A percentile compares a stretch with the other conserved stretches of the same genome.
Evolutionary conservation across 2,113 vertebrate species (phyloP).

Genomic region (Oryzias melastigma): DNA sequence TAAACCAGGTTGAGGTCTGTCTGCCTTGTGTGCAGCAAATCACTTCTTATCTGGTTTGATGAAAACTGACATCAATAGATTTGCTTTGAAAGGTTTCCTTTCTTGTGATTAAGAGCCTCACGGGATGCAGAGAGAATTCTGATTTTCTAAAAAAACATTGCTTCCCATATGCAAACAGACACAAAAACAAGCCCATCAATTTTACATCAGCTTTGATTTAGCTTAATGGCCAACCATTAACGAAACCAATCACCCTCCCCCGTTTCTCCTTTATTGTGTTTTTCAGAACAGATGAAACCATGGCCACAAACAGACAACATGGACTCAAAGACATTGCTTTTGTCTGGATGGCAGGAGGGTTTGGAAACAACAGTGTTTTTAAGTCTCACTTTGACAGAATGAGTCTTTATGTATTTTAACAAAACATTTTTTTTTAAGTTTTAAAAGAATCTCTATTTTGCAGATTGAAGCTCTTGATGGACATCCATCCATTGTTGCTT

Average conservation of each 20-base stretch:
- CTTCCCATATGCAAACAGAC: slow-evolving; percentile 60
- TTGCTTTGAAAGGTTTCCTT: slow-evolving; percentile 58
- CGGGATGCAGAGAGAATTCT: slow-evolving; percentile 37
- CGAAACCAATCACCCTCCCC: slow-evolving; percentile 45
- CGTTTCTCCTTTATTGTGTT: slow-evolving; percentile 18
- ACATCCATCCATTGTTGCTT: too few species aligned
- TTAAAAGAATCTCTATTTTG: neutral
- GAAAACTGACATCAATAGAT: slow-evolving; percentile 57
- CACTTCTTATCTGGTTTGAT: slow-evolving; percentile 42
- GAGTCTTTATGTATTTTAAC: too few species aligned
- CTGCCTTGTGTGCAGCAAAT: slow-evolving; percentile 33
- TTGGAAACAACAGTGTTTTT: too few species aligned
- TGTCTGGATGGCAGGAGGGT: too few species aligned
- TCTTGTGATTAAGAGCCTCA: slow-evolving; percentile 46
- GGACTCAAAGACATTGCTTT: neutral
- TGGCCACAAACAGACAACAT: slow-evolving; percentile 2
- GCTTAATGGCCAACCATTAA: slow-evolving; percentile 65
- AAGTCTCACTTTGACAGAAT: too few species aligned
- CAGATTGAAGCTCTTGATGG: neutral
- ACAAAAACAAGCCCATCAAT: slow-evolving; percentile 66
- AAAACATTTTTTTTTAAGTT: neutral
- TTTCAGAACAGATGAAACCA: slow-evolving; percentile 23
- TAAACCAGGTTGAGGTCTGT: slow-evolving; percentile 38
- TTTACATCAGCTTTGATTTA: slow-evolving; percentile 64
- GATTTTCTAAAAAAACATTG: slow-evolving; percentile 42